These are phyloP conservation scores for Epizoanthus illoricatus DNA, from an alignment of 92 coral and sea anemone species.

Conservation along the genomic window DNA sequence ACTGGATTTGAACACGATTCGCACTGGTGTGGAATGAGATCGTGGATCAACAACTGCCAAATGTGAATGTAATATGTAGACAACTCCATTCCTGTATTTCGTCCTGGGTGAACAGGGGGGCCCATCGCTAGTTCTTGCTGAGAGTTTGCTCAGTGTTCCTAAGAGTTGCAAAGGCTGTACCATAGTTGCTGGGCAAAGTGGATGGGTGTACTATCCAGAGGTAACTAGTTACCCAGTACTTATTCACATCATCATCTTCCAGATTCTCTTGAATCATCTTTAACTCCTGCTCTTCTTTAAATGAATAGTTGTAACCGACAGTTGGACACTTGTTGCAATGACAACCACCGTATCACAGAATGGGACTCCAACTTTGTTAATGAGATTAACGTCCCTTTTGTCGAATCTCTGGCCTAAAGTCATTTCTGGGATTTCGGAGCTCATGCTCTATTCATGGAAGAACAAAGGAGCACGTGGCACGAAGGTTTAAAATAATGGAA, in stretches of 20 bases:
- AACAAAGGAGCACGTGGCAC: too few species aligned
- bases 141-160: slow-evolving; percentile 56
- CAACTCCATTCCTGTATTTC: slow-evolving; percentile 57
- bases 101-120: slow-evolving; percentile 41
- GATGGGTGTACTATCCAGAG: slow-evolving; percentile 69
- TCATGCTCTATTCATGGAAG: too few species aligned
- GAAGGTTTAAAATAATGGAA: too few species aligned
- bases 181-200: slow-evolving; percentile 63
- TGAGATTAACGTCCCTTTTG: too few species aligned
- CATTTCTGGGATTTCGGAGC: too few species aligned
- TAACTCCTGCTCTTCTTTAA: slow-evolving; percentile 31
- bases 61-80: slow-evolving; percentile 55
- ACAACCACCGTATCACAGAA: too few species aligned
- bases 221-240: slow-evolving; percentile 70
- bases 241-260: slow-evolving; percentile 53
- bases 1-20: slow-evolving; percentile 66
- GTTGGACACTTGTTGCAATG: too few species aligned
- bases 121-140: slow-evolving; percentile 57
- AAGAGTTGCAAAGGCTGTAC: slow-evolving; percentile 6
- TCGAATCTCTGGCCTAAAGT: too few species aligned
- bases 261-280: slow-evolving; percentile 65
- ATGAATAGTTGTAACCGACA: too few species aligned
- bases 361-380: too few species aligned
- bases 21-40: slow-evolving; percentile 57
- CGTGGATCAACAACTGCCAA: slow-evolving; percentile 66